Evolutionary conservation across 2,113 vertebrate genomes (phyloP).

Genomic region (Tragelaphus buxtoni): DNA sequence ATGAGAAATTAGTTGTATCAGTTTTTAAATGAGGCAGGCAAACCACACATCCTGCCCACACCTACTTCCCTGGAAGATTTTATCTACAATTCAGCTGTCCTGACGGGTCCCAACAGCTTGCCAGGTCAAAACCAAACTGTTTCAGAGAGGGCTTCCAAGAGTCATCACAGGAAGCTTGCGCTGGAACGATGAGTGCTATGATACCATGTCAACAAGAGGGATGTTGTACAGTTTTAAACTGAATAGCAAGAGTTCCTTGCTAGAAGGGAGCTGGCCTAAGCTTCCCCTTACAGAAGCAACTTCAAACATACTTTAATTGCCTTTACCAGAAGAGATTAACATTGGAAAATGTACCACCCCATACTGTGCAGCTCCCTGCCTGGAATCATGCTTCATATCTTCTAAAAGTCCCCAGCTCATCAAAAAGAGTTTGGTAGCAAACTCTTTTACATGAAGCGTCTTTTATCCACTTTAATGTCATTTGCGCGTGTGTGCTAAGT

Average conservation of each 20-base stretch:
- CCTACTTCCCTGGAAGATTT: constrained; percentile 62
- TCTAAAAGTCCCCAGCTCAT: constrained; percentile 20
- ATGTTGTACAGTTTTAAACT: background rate
- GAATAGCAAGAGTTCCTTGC: background rate
- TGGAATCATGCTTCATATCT: constrained; percentile 32
- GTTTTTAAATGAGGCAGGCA: background rate
- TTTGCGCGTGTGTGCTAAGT: background rate
- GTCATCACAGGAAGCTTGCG: constrained; percentile 11
- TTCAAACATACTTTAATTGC: background rate
- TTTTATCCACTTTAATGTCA: background rate
- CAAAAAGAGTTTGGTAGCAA: constrained; percentile 11
- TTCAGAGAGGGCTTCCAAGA: background rate
- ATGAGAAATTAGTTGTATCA: constrained; percentile 35
- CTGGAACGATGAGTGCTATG: background rate
- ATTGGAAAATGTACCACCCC: background rate
- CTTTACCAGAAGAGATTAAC: background rate
- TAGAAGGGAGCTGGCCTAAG: background rate
- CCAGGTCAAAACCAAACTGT: background rate
- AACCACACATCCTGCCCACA: constrained; percentile 59
- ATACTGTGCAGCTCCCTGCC: background rate
- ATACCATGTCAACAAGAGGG: background rate
- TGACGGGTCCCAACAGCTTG: background rate
- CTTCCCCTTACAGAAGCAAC: background rate
- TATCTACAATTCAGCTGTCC: background rate
- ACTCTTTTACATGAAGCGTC: background rate